Conservation (phyloP, 2,113 vertebrate genomes). For the Mus pahari region DNA sequence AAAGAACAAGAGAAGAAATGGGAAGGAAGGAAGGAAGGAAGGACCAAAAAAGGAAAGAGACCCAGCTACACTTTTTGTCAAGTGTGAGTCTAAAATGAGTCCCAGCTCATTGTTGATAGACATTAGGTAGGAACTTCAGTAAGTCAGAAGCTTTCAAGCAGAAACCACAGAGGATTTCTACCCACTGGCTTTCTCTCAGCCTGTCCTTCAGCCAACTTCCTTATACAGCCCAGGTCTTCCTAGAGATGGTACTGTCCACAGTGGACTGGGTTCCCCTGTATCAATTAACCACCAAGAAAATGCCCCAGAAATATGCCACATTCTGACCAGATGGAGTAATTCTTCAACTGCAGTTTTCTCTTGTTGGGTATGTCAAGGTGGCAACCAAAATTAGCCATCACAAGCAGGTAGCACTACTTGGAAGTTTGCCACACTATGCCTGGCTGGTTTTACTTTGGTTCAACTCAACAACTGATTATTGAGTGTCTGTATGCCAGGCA, state of each 20-base stretch:
- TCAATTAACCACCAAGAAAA: neutral
- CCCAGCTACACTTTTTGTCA: neutral
- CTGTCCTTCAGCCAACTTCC: neutral
- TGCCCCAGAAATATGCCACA: neutral
- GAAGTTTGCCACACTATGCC: neutral
- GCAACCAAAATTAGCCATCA: neutral
- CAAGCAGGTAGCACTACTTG: neutral
- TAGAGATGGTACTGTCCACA: neutral
- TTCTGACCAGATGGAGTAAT: neutral
- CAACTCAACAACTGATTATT: neutral
- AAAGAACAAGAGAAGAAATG: neutral
- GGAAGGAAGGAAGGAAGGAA: too few species aligned
- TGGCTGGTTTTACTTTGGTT: neutral
- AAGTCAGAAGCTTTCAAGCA: neutral
- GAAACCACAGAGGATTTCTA: neutral
- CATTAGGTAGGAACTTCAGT: neutral
- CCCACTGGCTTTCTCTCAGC: neutral
- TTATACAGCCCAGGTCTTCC: neutral
- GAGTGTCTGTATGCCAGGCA: neutral
- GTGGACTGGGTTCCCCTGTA: neutral
- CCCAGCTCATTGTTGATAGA: neutral
- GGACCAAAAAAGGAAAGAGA: neutral
- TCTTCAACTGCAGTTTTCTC: neutral
- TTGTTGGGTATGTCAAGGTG: neutral
- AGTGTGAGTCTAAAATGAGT: neutral